These are phyloP conservation scores for Xyrichtys novacula DNA, from an alignment of 2,797 vertebrate species.

Conservation along the genomic window DNA sequence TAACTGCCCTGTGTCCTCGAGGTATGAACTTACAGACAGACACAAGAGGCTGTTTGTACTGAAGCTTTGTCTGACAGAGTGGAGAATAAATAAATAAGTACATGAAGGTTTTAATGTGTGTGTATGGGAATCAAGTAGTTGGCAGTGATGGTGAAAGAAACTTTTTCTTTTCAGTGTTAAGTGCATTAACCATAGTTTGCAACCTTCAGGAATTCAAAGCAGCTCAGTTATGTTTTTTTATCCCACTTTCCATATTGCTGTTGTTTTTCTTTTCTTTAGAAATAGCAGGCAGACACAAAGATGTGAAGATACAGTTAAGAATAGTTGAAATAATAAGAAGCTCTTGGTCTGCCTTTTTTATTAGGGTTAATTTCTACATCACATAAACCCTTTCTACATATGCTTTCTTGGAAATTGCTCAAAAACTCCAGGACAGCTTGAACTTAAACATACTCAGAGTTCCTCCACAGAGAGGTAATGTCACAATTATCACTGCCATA, in stretches of 20 bases:
- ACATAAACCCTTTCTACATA: too few species aligned
- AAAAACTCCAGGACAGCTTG: too few species aligned
- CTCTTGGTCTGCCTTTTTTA: too few species aligned
- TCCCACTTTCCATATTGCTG: background rate
- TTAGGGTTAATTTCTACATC: too few species aligned
- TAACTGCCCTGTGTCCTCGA: slow-evolving; percentile 39
- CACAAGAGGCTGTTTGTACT: background rate
- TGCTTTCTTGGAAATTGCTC: too few species aligned
- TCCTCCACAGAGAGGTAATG: too few species aligned
- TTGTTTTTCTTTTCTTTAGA: background rate
- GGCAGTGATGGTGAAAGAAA: background rate
- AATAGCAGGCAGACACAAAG: background rate
- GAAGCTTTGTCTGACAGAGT: background rate
- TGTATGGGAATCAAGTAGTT: background rate
- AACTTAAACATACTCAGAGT: too few species aligned
- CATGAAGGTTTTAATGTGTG: background rate
- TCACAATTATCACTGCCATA: too few species aligned
- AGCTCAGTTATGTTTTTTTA: background rate
- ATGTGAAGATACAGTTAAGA: background rate
- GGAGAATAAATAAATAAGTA: background rate
- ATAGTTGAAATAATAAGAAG: background rate
- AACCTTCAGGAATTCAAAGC: background rate
- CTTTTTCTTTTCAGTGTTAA: background rate
- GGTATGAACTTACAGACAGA: slow-evolving; percentile 14
- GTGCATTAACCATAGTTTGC: background rate